Evolutionary conservation across 2,888 invertebrate species (phyloP).

Genomic region (Spisula solida): DNA sequence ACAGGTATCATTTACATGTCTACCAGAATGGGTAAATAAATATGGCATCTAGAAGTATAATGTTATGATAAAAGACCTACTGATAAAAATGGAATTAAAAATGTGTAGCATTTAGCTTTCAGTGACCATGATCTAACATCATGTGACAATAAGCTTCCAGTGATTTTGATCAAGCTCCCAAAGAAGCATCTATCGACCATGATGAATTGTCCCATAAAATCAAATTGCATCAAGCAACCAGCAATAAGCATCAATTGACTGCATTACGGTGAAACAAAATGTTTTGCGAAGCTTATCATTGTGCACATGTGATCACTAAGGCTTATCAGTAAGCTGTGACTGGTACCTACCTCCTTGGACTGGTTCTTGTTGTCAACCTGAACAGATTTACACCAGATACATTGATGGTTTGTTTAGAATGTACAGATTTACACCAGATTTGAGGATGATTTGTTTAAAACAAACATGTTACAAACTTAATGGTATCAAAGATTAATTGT

Average conservation of each 20-base stretch:
- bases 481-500: no score
- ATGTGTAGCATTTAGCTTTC: no score
- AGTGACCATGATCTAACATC: no score
- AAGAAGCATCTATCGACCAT: neutral
- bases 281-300: neutral
- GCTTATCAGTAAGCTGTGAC: slow-evolving; percentile 12
- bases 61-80: neutral
- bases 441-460: neutral
- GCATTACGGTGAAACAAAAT: neutral
- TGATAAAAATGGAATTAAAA: neutral
- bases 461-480: neutral
- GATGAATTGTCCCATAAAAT: neutral
- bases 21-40: no score
- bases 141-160: neutral
- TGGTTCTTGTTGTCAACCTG: slow-evolving; percentile 21
- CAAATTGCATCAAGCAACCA: neutral
- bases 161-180: neutral
- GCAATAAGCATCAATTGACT: neutral
- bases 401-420: no score
- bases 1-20: no score
- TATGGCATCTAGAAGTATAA: neutral
- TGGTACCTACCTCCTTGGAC: slow-evolving; percentile 4
- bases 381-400: neutral
- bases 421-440: no score
- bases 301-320: slow-evolving; percentile 19